Conservation (phyloP, 2,888 invertebrate species). For the Drosophila incognita region DNA sequence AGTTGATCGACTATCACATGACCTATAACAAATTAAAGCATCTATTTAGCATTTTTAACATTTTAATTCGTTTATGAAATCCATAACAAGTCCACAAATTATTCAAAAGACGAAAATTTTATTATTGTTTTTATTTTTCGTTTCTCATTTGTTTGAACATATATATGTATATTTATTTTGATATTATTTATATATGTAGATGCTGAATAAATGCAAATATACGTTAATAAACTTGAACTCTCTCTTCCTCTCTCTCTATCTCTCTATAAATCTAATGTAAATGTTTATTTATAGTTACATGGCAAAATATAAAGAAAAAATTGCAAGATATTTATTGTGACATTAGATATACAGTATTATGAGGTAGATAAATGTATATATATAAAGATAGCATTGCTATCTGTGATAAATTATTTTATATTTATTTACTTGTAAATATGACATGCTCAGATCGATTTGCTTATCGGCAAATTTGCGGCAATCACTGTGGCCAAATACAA, state of each 20-base stretch:
- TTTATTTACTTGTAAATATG: not conserved
- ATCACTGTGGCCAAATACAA: constrained; percentile 24
- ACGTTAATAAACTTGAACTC: constrained; percentile 25
- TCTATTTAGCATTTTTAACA: constrained; percentile 30
- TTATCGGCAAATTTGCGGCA: constrained; percentile 16
- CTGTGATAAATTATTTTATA: constrained; percentile 8
- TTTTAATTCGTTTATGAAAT: constrained; percentile 36
- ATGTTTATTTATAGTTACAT: constrained; percentile 12
- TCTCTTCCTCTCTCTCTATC: not conserved
- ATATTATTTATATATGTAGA: constrained; percentile 54
- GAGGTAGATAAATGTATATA: constrained; percentile 2
- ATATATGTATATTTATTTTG: constrained; percentile 7
- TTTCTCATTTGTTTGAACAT: constrained; percentile 31
- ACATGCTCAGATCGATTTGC: not conserved
- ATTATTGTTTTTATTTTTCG: constrained; percentile 10
- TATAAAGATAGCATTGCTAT: not conserved
- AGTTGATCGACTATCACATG: not conserved
- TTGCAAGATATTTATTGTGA: constrained; percentile 8
- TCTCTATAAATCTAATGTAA: not conserved
- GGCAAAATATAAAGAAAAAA: not conserved
- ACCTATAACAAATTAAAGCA: not conserved
- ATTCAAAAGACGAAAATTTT: constrained; percentile 22
- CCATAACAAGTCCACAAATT: not conserved
- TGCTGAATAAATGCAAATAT: constrained; percentile 57
- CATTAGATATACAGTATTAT: constrained; percentile 8